These are phyloP conservation scores for Ceramica pisi DNA, from an alignment of 2,888 invertebrate species.

Conservation along the genomic window DNA sequence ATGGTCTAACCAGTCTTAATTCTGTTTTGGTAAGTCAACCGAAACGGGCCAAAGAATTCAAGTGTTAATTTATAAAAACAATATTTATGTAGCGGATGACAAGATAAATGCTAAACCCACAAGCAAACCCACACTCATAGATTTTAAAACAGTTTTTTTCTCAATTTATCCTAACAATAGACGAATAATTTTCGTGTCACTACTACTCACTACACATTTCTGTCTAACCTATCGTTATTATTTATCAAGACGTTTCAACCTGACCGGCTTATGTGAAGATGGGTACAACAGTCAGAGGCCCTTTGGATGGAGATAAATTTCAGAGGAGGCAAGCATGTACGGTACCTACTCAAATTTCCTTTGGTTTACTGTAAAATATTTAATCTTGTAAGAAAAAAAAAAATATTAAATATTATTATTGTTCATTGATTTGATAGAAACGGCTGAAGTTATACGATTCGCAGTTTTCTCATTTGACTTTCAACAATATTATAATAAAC, in stretches of 20 bases:
- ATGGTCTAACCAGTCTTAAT: not conserved
- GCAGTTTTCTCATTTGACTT: not conserved
- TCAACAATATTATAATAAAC: not conserved
- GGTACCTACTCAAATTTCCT: not conserved
- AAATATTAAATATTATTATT: too few species aligned
- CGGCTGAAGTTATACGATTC: not conserved
- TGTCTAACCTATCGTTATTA: constrained; percentile 21
- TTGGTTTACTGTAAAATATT: too few species aligned
- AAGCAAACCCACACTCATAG: constrained; percentile 45
- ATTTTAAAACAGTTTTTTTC: constrained; percentile 51
- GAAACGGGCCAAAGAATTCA: constrained; percentile 21
- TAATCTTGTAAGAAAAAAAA: too few species aligned
- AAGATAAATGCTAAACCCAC: constrained; percentile 50
- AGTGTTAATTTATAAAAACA: constrained; percentile 36
- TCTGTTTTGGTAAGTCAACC: constrained; percentile 18
- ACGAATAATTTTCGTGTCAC: constrained; percentile 24
- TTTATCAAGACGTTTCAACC: constrained; percentile 9
- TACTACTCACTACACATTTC: constrained; percentile 18
- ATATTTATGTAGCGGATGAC: constrained; percentile 49
- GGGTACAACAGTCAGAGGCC: too few species aligned
- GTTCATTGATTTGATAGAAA: not conserved
- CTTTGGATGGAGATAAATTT: not conserved
- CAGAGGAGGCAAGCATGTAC: not conserved
- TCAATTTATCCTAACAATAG: constrained; percentile 25
- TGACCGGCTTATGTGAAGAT: not conserved